A percentile compares a stretch with the other conserved stretches of the same genome.
Conservation (phyloP, 2,797 vertebrate genomes). For the Anableps anableps region DNA sequence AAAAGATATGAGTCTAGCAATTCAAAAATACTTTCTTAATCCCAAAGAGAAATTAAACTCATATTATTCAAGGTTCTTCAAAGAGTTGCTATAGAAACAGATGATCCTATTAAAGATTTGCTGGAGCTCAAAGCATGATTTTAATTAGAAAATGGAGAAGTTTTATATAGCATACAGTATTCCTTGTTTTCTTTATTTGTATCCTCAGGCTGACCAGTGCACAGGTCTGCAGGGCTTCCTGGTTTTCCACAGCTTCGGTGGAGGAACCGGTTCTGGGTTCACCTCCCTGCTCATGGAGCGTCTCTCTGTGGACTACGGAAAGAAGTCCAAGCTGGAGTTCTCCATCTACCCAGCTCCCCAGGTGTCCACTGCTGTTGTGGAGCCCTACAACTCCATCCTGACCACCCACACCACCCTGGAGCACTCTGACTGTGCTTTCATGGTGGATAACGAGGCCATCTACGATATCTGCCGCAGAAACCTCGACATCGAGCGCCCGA, state of each 20-base stretch:
- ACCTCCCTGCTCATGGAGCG: conserved; percentile 67
- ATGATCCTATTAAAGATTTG: too few relatives aligned
- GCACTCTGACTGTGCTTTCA: conserved; percentile 87
- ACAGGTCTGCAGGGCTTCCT: conserved; percentile 76
- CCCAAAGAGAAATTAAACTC: too few relatives aligned
- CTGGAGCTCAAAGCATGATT: too few relatives aligned
- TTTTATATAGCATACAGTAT: too few relatives aligned
- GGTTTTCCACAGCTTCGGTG: conserved; percentile 59
- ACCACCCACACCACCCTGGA: conserved; percentile 85
- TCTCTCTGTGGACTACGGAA: conserved; percentile 68
- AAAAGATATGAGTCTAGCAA: too few relatives aligned
- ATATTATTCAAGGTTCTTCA: too few relatives aligned
- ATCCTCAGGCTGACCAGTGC: conserved; percentile 71
- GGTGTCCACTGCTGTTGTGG: conserved; percentile 60
- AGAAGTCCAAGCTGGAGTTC: conserved; percentile 64
- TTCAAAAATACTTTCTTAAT: too few relatives aligned
- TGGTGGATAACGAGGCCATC: conserved; percentile 86
- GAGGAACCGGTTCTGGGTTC: conserved; percentile 62
- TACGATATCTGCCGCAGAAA: conserved; percentile 86
- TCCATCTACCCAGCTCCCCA: conserved; percentile 60
- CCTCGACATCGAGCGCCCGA: conserved; percentile 78
- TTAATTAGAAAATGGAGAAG: too few relatives aligned
- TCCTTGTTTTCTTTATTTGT: conserved; percentile 9
- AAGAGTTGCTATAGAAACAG: too few relatives aligned
- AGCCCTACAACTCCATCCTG: conserved; percentile 84